phyloP scores from a whole-genome alignment of 2,888 invertebrate species.

The Pyrgus malvae region DNA sequence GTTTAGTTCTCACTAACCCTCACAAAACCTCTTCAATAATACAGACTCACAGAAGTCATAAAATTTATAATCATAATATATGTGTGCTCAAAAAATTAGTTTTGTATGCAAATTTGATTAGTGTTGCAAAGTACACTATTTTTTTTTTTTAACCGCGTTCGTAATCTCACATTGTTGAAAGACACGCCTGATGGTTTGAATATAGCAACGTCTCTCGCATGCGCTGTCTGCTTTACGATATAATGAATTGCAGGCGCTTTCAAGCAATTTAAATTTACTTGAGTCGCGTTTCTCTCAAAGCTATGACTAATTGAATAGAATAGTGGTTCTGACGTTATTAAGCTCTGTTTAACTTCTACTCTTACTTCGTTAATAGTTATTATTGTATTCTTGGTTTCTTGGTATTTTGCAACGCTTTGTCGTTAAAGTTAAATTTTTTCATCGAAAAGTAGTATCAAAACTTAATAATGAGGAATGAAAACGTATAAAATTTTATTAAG shows the following conservation, averaged over 20 bases:
- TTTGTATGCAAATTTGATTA: too few relatives aligned
- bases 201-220: slow-evolving; percentile 6
- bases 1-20: too few relatives aligned
- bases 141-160: neutral
- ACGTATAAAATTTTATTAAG: too few relatives aligned
- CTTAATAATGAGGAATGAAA: too few relatives aligned
- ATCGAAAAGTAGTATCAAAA: too few relatives aligned
- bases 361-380: neutral
- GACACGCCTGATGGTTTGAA: slow-evolving; percentile 6
- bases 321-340: neutral
- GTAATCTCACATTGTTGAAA: neutral
- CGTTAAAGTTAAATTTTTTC: too few relatives aligned
- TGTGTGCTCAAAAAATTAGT: too few relatives aligned
- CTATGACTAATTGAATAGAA: slow-evolving; percentile 5
- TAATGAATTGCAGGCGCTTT: slow-evolving; percentile 17
- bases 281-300: neutral
- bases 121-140: too few relatives aligned
- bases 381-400: too few relatives aligned
- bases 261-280: slow-evolving; percentile 11
- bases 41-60: too few relatives aligned
- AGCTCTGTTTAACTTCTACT: neutral
- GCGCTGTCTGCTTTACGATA: neutral
- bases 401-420: neutral
- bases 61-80: too few relatives aligned
- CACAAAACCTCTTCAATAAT: too few relatives aligned